Conservation (phyloP, 2,797 vertebrate genomes). For the Zalophus californianus region DNA sequence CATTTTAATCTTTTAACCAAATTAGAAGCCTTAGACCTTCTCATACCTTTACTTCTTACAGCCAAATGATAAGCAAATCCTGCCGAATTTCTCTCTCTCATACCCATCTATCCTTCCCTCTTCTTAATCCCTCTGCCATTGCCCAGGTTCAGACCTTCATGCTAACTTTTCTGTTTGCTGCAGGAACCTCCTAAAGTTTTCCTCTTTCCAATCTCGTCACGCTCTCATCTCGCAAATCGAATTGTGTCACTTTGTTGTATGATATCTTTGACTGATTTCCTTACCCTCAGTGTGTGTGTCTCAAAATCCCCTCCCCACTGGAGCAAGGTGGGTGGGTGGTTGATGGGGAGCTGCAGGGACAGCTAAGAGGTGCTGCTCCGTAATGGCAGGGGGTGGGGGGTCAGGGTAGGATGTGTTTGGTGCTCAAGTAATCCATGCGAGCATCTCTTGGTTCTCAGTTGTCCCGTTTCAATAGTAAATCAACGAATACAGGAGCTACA, state of each 20-base stretch:
- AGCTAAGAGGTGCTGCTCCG: background rate
- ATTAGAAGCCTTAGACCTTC: background rate
- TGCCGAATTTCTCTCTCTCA: background rate
- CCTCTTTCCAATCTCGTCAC: background rate
- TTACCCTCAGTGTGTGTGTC: background rate
- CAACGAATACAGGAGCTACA: background rate
- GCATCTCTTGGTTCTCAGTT: background rate
- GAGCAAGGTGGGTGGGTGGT: fast-evolving
- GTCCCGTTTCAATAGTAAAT: background rate
- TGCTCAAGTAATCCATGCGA: background rate
- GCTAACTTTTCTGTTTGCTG: background rate
- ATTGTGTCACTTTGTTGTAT: background rate
- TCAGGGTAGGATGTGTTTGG: too few species aligned
- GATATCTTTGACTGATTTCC: background rate
- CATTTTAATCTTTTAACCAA: background rate
- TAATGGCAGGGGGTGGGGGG: too few species aligned
- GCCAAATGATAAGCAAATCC: background rate
- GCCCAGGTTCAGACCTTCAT: background rate
- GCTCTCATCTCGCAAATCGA: background rate
- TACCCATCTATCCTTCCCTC: background rate
- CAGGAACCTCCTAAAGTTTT: background rate
- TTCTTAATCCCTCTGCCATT: background rate
- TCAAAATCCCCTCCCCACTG: background rate
- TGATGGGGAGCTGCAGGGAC: background rate
- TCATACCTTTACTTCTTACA: background rate